These are phyloP conservation scores for Clanis bilineata DNA, from an alignment of 2,888 invertebrate species.

Conservation along the genomic window DNA sequence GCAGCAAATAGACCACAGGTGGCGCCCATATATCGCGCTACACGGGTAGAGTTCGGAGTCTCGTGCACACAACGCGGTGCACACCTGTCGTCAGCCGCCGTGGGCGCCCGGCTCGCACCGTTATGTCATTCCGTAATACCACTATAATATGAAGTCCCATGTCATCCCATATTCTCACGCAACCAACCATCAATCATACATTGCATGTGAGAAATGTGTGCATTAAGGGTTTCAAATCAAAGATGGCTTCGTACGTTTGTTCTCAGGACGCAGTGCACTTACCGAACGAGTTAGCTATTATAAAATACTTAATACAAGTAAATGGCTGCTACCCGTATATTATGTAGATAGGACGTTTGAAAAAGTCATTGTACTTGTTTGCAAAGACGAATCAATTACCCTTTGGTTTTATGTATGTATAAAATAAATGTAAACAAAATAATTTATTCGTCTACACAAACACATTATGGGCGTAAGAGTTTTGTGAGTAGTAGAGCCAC, in stretches of 20 bases:
- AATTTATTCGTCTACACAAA: neutral
- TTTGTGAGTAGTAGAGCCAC: no score
- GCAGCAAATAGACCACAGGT: slow-evolving; percentile 25
- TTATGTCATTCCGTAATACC: slow-evolving; percentile 71
- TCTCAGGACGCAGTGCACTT: slow-evolving; percentile 6
- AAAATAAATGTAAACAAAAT: neutral
- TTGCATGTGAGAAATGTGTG: slow-evolving; percentile 11
- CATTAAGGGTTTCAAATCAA: slow-evolving; percentile 1
- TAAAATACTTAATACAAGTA: slow-evolving; percentile 14
- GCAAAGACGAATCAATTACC: neutral
- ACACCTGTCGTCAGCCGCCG: slow-evolving; percentile 51
- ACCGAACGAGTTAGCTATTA: slow-evolving; percentile 7
- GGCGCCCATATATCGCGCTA: slow-evolving; percentile 33
- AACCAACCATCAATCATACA: slow-evolving; percentile 53
- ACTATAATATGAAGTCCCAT: slow-evolving; percentile 53
- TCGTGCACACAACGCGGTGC: slow-evolving; percentile 20
- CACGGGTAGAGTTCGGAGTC: slow-evolving; percentile 23
- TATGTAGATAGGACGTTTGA: slow-evolving; percentile 9
- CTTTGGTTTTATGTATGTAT: neutral
- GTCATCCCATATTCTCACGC: slow-evolving; percentile 69
- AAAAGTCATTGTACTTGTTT: neutral
- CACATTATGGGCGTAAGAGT: no score
- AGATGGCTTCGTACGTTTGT: neutral
- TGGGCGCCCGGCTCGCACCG: slow-evolving; percentile 51
- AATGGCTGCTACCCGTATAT: slow-evolving; percentile 21